phyloP scores from a whole-genome alignment of 1,140 invertebrate species.

The Drosophila virilis region DNA sequence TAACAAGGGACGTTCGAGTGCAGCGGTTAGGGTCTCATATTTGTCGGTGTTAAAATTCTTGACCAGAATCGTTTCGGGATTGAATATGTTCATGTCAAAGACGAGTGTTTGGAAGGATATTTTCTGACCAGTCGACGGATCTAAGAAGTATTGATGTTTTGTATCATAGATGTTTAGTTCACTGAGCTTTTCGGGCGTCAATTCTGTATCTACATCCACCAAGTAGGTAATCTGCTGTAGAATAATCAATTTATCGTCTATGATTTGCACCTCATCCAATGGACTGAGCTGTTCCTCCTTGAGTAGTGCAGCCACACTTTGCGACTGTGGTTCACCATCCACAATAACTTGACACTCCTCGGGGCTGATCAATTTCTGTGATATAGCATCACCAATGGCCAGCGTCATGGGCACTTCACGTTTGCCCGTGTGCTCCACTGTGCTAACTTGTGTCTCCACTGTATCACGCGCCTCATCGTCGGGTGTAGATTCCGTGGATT shows the following conservation, averaged over 20 bases:
- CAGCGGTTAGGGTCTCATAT: slow-evolving; percentile 90
- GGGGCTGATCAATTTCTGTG: slow-evolving; percentile 89
- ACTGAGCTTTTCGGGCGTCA: slow-evolving; percentile 88
- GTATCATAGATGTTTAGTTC: slow-evolving; percentile 91
- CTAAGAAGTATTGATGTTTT: slow-evolving; percentile 89
- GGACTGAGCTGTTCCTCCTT: slow-evolving; percentile 88
- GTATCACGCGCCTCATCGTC: slow-evolving; percentile 60
- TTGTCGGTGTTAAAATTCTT: slow-evolving; percentile 89
- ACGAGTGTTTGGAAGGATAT: slow-evolving; percentile 92
- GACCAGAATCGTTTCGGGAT: slow-evolving; percentile 90
- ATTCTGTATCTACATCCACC: slow-evolving; percentile 69
- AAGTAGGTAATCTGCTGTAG: slow-evolving; percentile 72
- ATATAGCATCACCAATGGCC: slow-evolving; percentile 89
- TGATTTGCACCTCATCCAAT: slow-evolving; percentile 87
- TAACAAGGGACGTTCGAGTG: slow-evolving; percentile 90
- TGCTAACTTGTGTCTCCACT: slow-evolving; percentile 30
- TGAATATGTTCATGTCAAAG: slow-evolving; percentile 89
- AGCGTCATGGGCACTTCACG: slow-evolving; percentile 78
- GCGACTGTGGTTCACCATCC: slow-evolving; percentile 86
- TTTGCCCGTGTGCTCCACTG: slow-evolving; percentile 37
- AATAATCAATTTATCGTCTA: slow-evolving; percentile 85
- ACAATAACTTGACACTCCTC: slow-evolving; percentile 88
- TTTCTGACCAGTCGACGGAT: slow-evolving; percentile 90
- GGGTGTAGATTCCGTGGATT: slow-evolving; percentile 31
- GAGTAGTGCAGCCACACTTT: slow-evolving; percentile 87